A percentile compares a stretch with the other conserved stretches of the same genome.
These are phyloP conservation scores for Liasis olivaceus DNA, from an alignment of 2,797 vertebrate species.

Conservation along the genomic window DNA sequence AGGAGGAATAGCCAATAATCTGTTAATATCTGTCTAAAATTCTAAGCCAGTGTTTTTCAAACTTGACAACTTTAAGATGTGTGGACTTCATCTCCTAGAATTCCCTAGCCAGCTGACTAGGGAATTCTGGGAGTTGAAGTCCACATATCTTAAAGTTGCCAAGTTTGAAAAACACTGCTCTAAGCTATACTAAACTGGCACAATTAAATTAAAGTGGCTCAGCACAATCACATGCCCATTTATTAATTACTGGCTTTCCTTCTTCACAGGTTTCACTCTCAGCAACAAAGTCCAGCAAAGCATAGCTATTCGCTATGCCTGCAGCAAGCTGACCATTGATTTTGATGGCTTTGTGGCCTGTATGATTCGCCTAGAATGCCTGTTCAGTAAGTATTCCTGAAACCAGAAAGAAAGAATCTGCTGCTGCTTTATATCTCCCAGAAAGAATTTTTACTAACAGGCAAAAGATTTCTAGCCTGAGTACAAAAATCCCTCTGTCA, in stretches of 20 bases:
- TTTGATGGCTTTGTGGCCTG: constrained; percentile 87
- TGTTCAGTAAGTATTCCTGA: constrained; percentile 82
- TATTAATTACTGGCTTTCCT: neutral
- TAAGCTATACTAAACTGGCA: neutral
- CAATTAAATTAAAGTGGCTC: neutral
- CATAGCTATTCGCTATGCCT: constrained; percentile 74
- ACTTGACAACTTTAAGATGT: too few relatives aligned
- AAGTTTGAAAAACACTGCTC: neutral
- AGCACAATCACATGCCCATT: neutral
- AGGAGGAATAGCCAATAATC: neutral
- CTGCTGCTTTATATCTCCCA: neutral
- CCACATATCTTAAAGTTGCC: neutral
- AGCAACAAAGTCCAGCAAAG: constrained; percentile 79
- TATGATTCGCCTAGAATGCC: constrained; percentile 84
- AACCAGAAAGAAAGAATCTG: neutral
- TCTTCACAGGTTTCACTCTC: constrained; percentile 80
- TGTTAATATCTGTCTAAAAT: neutral
- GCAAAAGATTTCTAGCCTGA: neutral
- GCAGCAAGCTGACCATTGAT: constrained; percentile 77
- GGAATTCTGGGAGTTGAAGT: neutral
- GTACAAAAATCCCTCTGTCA: neutral
- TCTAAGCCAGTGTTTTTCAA: constrained; percentile 1
- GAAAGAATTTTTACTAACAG: neutral
- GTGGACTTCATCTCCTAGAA: too few relatives aligned
- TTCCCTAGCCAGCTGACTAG: neutral